These are phyloP conservation scores for Rhyzopertha dominica DNA, from an alignment of 1,140 invertebrate species.

Conservation along the genomic window DNA sequence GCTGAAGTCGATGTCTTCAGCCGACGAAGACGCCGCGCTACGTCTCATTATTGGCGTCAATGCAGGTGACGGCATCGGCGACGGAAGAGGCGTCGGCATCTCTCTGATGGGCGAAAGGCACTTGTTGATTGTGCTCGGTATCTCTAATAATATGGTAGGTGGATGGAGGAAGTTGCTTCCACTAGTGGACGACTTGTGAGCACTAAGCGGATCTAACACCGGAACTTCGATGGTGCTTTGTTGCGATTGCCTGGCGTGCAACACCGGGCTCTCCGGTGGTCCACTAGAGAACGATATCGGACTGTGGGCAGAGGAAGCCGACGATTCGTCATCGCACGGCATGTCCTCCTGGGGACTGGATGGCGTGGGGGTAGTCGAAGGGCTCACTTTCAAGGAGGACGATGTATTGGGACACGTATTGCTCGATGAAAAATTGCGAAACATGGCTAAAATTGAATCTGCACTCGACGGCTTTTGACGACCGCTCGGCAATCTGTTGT, in stretches of 20 bases:
- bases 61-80: slow-evolving; percentile 62
- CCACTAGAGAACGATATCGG: slow-evolving; percentile 53
- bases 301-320: slow-evolving; percentile 55
- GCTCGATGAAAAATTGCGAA: slow-evolving; percentile 58
- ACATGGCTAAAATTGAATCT: slow-evolving; percentile 71
- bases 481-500: slow-evolving; percentile 23
- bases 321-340: slow-evolving; percentile 57
- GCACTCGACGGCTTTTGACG: slow-evolving; percentile 61
- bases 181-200: slow-evolving; percentile 50
- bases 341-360: slow-evolving; percentile 65
- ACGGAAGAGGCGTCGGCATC: slow-evolving; percentile 63
- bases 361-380: slow-evolving; percentile 58
- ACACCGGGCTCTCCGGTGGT: slow-evolving; percentile 53
- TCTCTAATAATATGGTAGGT: slow-evolving; percentile 65
- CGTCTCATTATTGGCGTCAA: slow-evolving; percentile 60
- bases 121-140: slow-evolving; percentile 62
- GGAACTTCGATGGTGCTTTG: slow-evolving; percentile 56
- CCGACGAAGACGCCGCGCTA: slow-evolving; percentile 35
- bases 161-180: slow-evolving; percentile 58
- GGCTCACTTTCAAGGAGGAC: slow-evolving; percentile 53
- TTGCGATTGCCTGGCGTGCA: slow-evolving; percentile 35
- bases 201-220: slow-evolving; percentile 59
- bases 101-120: slow-evolving; percentile 70
- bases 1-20: slow-evolving; percentile 46
- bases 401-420: slow-evolving; percentile 50